These are phyloP conservation scores for Chromis chromis DNA, from an alignment of 2,797 vertebrate genomes.

Conservation along the genomic window DNA sequence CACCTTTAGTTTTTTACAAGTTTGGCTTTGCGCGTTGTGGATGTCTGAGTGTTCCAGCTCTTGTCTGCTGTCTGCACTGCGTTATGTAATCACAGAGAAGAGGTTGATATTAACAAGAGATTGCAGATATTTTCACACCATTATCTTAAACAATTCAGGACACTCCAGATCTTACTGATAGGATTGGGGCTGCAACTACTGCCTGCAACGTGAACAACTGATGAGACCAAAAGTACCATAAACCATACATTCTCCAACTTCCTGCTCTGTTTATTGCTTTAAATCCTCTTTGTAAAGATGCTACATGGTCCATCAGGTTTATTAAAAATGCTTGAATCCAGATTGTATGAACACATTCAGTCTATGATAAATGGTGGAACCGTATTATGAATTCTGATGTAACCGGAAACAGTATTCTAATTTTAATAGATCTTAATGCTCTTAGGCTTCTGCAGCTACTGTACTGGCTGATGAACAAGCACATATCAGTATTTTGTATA, in stretches of 20 bases:
- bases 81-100: neutral
- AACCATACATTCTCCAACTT: neutral
- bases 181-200: no score
- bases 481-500: conserved; percentile 33
- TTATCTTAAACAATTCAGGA: neutral
- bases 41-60: neutral
- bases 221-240: neutral
- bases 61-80: conserved; percentile 1
- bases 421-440: neutral
- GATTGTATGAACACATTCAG: neutral
- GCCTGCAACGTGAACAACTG: no score
- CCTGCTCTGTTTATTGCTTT: neutral
- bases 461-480: conserved; percentile 35
- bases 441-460: conserved; percentile 42
- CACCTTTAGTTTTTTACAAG: conserved; percentile 3
- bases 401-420: neutral
- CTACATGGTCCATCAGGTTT: neutral
- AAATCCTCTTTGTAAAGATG: neutral
- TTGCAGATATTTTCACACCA: neutral
- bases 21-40: conserved; percentile 13
- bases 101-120: conserved; percentile 2
- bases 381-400: neutral
- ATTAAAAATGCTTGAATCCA: neutral
- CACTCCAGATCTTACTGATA: neutral
- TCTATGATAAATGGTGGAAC: neutral